Evolutionary conservation across 1,140 invertebrate genomes (phyloP), one percentile per base, ranked within the genome.

Genomic region (Acyrthosiphon pisum): DNA sequence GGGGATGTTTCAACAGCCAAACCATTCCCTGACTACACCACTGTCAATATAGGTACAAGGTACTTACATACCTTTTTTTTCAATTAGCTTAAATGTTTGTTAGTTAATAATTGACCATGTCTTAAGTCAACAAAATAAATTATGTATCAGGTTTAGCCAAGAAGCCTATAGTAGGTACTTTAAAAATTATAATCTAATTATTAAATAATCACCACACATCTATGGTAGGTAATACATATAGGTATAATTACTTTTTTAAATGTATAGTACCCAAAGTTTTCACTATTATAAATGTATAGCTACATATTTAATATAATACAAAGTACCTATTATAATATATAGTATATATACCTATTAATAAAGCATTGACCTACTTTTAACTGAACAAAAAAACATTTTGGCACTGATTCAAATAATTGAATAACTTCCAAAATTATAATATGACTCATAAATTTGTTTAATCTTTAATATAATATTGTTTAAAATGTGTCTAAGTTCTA

Each of bases 381-480:
- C 8, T 56, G 4, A 41, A 41, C 6, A 37, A 89, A 89, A 89
- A 83, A n/a, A 81, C 44, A 48, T 22, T 44, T 81, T 91, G 60
- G 90, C 90, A 46, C 26, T n/a, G 41, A 81, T 81, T 30, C 60
- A 91, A 91, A 91, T 11, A 91, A 56, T 89, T 56, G 88, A 89
- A 89, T 56, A 41, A 89, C 50, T 89, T 89, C 50, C 50, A 89
- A 89, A 89, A 56, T 56, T 89, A 56, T 26, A 89, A 56, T 89
- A 56, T 89, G 88, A 56, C 35, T 53, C 88, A 89, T 56, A 89
- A 89, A 26, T 53, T 26, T 41, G 11, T 89, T 56, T 30, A 41
- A 46, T 86, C 30, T 86, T 86, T 44, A n/a, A 41, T 44, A 46
- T 6, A 88, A 46, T 6, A 88, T 35, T n/a, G 6, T n/a, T 87